Percentiles rank a stretch among this genome's conserved stretches.
These are phyloP conservation scores for Propithecus coquereli DNA, from an alignment of 2,113 vertebrate species.

Conservation along the genomic window DNA sequence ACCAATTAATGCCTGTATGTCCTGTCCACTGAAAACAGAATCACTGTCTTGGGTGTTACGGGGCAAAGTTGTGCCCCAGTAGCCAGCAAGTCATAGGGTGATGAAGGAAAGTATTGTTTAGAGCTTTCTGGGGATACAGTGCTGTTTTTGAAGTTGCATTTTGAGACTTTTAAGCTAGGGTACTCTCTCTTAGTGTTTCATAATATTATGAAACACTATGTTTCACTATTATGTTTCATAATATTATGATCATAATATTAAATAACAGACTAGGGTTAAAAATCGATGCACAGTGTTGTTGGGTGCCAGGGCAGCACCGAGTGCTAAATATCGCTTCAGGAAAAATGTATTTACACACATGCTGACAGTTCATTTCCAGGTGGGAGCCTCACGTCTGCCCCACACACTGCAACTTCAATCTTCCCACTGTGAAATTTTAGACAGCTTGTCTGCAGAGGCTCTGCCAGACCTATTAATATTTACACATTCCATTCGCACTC, in stretches of 20 bases:
- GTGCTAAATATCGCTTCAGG: conserved; percentile 73
- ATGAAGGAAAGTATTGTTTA: neutral
- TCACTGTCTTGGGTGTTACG: neutral
- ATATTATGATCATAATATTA: conserved; percentile 36
- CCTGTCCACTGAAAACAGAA: neutral
- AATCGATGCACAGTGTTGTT: neutral
- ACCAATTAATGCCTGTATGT: neutral
- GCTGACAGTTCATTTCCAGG: conserved; percentile 84
- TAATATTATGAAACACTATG: too few relatives aligned
- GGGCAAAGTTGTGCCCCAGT: neutral
- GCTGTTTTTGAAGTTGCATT: conserved; percentile 37
- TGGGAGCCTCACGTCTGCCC: conserved; percentile 71
- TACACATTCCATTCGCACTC: conserved; percentile 82
- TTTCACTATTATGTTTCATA: too few relatives aligned
- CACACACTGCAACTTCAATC: conserved; percentile 72
- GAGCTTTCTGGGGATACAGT: neutral
- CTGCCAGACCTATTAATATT: conserved; percentile 84
- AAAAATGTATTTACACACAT: conserved; percentile 78
- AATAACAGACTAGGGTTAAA: conserved; percentile 31
- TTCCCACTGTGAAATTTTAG: conserved; percentile 84
- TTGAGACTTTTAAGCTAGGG: neutral
- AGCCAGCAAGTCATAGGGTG: neutral
- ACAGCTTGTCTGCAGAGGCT: conserved; percentile 77
- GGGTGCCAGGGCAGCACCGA: neutral
- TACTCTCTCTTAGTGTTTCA: neutral